Base-by-base conservation (phyloP, 2,113 vertebrate species). In the Jaculus jaculus region DNA sequence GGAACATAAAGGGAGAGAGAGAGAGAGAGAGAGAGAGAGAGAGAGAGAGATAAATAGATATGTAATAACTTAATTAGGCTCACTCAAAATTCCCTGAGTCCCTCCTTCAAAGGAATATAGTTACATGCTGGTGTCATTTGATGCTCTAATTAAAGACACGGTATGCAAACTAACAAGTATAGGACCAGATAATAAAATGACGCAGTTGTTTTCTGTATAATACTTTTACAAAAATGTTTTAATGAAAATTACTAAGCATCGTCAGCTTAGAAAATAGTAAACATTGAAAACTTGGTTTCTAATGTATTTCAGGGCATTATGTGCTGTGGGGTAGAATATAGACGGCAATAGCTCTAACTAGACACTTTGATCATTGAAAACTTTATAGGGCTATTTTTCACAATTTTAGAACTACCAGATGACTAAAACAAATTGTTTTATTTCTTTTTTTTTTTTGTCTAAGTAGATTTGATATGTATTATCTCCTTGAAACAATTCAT, bases 351-450 rank as follows among this genome's bases (percentile, higher is more conserved):
- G 85, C 72, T 96, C 88, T 96, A 95, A 97, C 87, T 86, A 95
- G 84, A 97, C 94, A 96, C 37, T 74, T 34, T 63, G 91, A 97
- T 92, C 95, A 88, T 37, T 61, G 34, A 77, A 75, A 85, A 28
- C 69, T 96, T 94, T 68, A 89, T 65, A 96, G 90, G 94, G 83
- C 24, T 78, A 94, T 97, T 97, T 97, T 95, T 97, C 96, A 97
- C 93, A 94, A 97, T 97, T 97, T 96, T 96, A 95, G 92, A 68
- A 96, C 93, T 73, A 93, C 37, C 42, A 63, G 72, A 30, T 97
- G 96, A 97, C 97, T 97, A 96, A 84, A 96, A 96, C 94, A 97
- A 97, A 98, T 96, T 91, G 79, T 84, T 97, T 96, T 95, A 71
- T 69, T 97, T 93, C 95, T 95, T 65, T 79, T 97, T 72, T 95